Conservation (phyloP, 1,140 invertebrate species). For the Cataglyphis hispanica region DNA sequence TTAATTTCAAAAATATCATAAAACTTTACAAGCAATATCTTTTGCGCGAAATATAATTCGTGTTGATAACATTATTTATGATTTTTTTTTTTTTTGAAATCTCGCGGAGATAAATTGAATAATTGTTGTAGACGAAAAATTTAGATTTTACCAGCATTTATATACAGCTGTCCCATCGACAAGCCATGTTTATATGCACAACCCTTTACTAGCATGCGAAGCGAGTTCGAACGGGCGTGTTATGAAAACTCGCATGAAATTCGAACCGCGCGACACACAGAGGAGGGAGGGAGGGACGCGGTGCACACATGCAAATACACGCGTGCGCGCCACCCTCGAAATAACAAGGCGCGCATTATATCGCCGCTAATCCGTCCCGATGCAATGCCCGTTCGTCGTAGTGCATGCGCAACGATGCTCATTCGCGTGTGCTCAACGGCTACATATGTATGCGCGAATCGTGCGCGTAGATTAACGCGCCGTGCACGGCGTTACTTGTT, state of each 20-base stretch:
- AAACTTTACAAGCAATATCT: neutral
- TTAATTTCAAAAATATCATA: neutral
- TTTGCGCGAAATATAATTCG: neutral
- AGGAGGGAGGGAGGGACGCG: neutral
- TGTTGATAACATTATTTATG: neutral
- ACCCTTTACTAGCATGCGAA: neutral
- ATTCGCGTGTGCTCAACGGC: neutral
- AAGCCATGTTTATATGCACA: neutral
- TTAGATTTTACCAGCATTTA: neutral
- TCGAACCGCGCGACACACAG: constrained; percentile 21
- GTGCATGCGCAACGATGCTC: neutral
- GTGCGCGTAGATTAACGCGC: constrained; percentile 55
- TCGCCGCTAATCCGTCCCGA: constrained; percentile 46
- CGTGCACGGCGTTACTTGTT: constrained; percentile 65
- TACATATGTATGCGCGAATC: constrained; percentile 26
- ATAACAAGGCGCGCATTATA: constrained; percentile 47
- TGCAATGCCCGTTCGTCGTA: constrained; percentile 3
- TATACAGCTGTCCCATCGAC: neutral
- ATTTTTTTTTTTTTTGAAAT: neutral
- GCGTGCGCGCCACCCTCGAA: neutral
- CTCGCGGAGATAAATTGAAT: neutral
- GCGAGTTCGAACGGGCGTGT: constrained; percentile 2
- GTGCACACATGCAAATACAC: neutral
- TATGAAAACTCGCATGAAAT: constrained; percentile 51
- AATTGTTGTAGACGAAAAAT: neutral